These are phyloP conservation scores for Diachasma alloeum DNA, from an alignment of 1,140 invertebrate species.

Conservation along the genomic window DNA sequence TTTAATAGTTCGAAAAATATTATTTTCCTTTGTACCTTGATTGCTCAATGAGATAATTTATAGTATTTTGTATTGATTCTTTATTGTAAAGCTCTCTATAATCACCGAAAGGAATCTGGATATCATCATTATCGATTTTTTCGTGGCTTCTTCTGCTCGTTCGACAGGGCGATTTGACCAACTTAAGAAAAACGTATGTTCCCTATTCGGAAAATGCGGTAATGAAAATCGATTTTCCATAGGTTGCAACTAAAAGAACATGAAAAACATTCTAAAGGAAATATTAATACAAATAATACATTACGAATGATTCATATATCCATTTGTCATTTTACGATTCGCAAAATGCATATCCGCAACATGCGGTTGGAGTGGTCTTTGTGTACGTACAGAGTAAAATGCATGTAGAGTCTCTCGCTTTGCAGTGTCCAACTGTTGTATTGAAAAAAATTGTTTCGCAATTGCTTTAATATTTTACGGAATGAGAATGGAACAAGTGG, in stretches of 20 bases:
- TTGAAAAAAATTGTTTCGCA: neutral
- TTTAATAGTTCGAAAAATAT: too few relatives aligned
- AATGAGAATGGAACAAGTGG: neutral
- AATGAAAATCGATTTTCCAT: too few relatives aligned
- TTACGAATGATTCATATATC: neutral
- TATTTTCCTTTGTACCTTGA: too few relatives aligned
- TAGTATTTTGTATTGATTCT: too few relatives aligned
- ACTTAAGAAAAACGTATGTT: too few relatives aligned
- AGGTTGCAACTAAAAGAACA: neutral
- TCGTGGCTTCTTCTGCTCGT: too few relatives aligned
- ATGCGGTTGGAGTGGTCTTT: neutral
- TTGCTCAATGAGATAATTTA: too few relatives aligned
- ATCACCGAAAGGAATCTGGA: too few relatives aligned
- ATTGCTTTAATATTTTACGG: neutral
- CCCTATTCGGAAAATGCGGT: too few relatives aligned
- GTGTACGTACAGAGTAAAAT: neutral
- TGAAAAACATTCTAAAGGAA: neutral
- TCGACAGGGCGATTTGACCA: too few relatives aligned
- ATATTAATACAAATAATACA: neutral
- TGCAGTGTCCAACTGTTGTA: neutral
- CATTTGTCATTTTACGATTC: conserved; percentile 5
- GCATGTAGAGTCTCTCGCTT: neutral
- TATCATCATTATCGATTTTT: too few relatives aligned
- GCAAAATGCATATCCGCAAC: neutral
- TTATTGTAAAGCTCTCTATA: too few relatives aligned